These are phyloP conservation scores for Diorhabda elongata DNA, from an alignment of 1,140 invertebrate genomes.

Conservation along the genomic window DNA sequence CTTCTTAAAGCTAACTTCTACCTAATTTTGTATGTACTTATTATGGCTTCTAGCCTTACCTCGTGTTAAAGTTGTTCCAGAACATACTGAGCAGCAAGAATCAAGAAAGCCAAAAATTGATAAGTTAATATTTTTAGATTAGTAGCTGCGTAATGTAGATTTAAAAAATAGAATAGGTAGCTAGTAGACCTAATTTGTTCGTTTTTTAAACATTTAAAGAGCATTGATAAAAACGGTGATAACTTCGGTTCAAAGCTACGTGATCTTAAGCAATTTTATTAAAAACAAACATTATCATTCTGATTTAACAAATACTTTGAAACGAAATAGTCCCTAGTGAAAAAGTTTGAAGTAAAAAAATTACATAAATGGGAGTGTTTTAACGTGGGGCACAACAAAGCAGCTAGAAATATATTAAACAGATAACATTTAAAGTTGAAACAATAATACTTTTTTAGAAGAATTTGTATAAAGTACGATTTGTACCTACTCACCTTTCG, in stretches of 20 bases:
- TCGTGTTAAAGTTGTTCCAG: slow-evolving; percentile 97
- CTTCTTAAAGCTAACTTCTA: slow-evolving; percentile 5
- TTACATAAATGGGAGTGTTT: slow-evolving; percentile 42
- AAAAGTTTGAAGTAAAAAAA: slow-evolving; percentile 20
- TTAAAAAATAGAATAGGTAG: no score
- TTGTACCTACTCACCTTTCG: slow-evolving; percentile 76
- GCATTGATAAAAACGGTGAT: no score
- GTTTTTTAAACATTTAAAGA: no score
- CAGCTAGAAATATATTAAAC: slow-evolving; percentile 48
- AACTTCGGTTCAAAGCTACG: no score
- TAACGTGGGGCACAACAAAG: slow-evolving; percentile 74
- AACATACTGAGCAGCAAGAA: slow-evolving; percentile 84
- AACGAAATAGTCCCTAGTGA: background rate
- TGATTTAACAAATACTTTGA: no score
- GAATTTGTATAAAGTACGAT: slow-evolving; percentile 16
- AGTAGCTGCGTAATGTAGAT: no score
- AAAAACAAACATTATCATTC: no score
- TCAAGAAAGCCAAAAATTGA: slow-evolving; percentile 43
- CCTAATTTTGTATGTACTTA: slow-evolving; percentile 17
- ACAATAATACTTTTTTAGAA: slow-evolving; percentile 15
- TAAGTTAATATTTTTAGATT: slow-evolving; percentile 3
- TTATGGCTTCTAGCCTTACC: slow-evolving; percentile 65
- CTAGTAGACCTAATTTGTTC: no score
- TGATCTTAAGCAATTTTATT: no score
- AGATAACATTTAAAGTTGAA: slow-evolving; percentile 25